These are phyloP conservation scores for Drosophila parabipectinata DNA, from an alignment of 1,140 invertebrate species.

Conservation along the genomic window DNA sequence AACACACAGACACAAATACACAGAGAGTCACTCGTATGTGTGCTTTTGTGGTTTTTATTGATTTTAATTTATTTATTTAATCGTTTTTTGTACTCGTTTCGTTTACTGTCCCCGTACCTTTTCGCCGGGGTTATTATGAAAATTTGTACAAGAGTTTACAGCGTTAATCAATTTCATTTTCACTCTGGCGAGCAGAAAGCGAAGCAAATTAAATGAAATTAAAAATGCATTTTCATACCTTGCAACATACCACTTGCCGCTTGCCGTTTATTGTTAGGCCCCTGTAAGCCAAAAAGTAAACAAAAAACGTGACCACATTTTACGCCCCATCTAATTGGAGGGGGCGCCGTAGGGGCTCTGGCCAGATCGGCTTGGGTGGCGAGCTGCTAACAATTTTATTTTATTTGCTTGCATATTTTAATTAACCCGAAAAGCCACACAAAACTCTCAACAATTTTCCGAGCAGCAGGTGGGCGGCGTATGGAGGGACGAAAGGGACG, in stretches of 20 bases:
- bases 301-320: slow-evolving; percentile 57
- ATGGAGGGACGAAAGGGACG: slow-evolving; percentile 32
- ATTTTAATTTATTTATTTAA: slow-evolving; percentile 82
- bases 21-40: slow-evolving; percentile 20
- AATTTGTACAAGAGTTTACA: slow-evolving; percentile 48
- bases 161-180: slow-evolving; percentile 75
- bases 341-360: not conserved
- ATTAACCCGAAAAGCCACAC: slow-evolving; percentile 79
- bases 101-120: slow-evolving; percentile 5
- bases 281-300: slow-evolving; percentile 41
- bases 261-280: slow-evolving; percentile 29
- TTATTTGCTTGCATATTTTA: slow-evolving; percentile 69
- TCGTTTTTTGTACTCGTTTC: slow-evolving; percentile 44
- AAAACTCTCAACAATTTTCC: slow-evolving; percentile 60
- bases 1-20: slow-evolving; percentile 14
- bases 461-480: not conserved
- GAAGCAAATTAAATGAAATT: slow-evolving; percentile 68
- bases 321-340: slow-evolving; percentile 67
- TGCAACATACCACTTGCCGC: slow-evolving; percentile 18
- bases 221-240: slow-evolving; percentile 70
- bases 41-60: slow-evolving; percentile 68
- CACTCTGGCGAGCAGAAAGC: slow-evolving; percentile 51
- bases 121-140: slow-evolving; percentile 36
- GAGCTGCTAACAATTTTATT: slow-evolving; percentile 54
- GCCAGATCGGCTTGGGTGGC: not conserved